Percentiles rank a stretch among this genome's conserved stretches.
Evolutionary conservation across 2,888 invertebrate genomes (phyloP).

Genomic region (Microplitis manilae): DNA sequence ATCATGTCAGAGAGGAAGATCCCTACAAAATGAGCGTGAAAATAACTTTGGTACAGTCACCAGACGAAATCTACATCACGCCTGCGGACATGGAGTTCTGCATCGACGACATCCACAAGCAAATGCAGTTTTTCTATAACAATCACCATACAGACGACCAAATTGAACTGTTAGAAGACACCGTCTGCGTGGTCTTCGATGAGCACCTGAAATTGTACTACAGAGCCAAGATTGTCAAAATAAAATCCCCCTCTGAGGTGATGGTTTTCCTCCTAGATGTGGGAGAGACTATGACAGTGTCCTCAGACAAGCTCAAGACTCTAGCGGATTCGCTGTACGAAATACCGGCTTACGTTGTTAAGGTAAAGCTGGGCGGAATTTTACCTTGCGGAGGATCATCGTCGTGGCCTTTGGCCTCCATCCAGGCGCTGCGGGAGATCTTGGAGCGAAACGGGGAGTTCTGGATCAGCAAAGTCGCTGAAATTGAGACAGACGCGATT

Average conservation of each 20-base stretch:
- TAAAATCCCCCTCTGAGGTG: constrained; percentile 66
- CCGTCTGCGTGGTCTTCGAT: constrained; percentile 73
- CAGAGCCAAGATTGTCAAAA: constrained; percentile 75
- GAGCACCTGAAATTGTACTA: constrained; percentile 76
- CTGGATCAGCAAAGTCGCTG: constrained; percentile 74
- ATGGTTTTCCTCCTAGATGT: constrained; percentile 81
- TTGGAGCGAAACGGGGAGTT: constrained; percentile 72
- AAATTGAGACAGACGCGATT: constrained; percentile 60
- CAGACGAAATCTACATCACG: constrained; percentile 77
- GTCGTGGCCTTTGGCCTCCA: constrained; percentile 77
- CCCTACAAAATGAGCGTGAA: constrained; percentile 73
- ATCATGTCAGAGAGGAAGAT: constrained; percentile 49
- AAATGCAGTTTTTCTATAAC: constrained; percentile 75
- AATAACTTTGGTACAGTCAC: constrained; percentile 74
- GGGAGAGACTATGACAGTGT: constrained; percentile 74
- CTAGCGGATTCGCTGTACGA: constrained; percentile 73
- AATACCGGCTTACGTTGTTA: constrained; percentile 76
- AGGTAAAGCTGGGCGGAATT: constrained; percentile 81
- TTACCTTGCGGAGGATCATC: constrained; percentile 78
- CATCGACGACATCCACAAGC: constrained; percentile 72
- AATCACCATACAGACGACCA: constrained; percentile 54
- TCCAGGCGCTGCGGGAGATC: constrained; percentile 76
- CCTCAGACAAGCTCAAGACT: constrained; percentile 71
- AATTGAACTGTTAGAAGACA: constrained; percentile 58
- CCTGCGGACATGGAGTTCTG: constrained; percentile 72